Conservation (phyloP, 2,797 vertebrate genomes). For the Menidia menidia region DNA sequence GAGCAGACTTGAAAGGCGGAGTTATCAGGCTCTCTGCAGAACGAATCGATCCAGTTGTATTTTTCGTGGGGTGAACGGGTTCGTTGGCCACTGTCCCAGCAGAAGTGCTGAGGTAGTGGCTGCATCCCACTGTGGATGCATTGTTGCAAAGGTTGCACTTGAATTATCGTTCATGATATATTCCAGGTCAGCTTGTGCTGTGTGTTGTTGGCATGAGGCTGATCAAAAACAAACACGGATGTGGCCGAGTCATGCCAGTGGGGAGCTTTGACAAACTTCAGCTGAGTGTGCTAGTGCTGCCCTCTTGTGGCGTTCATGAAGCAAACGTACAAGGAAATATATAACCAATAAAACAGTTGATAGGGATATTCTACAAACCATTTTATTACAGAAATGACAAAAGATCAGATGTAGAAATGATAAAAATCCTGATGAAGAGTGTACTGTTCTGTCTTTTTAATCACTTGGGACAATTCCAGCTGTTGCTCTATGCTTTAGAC, state of each 20-base stretch:
- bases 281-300: constrained; percentile 40
- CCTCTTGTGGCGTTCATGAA: constrained; percentile 31
- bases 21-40: constrained; percentile 71
- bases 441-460: constrained; percentile 44
- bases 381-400: constrained; percentile 81
- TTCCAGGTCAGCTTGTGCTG: constrained; percentile 41
- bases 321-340: constrained; percentile 7
- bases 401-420: constrained; percentile 62
- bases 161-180: constrained; percentile 39
- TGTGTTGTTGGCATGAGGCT: constrained; percentile 26
- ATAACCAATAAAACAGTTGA: constrained; percentile 7
- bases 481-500: constrained; percentile 31
- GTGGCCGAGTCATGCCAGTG: constrained; percentile 9
- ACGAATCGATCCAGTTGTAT: constrained; percentile 78
- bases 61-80: constrained; percentile 75
- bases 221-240: constrained; percentile 15
- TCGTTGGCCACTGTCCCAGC: constrained; percentile 75
- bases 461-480: constrained; percentile 38
- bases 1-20: constrained; percentile 73
- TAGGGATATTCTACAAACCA: constrained; percentile 68
- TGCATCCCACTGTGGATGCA: constrained; percentile 46
- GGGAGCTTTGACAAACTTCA: not conserved
- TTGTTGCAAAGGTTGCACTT: constrained; percentile 54
- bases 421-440: constrained; percentile 39
- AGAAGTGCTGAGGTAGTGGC: constrained; percentile 76